Evolutionary conservation across 2,888 invertebrate species (phyloP).

Genomic region (Griposia aprilina): DNA sequence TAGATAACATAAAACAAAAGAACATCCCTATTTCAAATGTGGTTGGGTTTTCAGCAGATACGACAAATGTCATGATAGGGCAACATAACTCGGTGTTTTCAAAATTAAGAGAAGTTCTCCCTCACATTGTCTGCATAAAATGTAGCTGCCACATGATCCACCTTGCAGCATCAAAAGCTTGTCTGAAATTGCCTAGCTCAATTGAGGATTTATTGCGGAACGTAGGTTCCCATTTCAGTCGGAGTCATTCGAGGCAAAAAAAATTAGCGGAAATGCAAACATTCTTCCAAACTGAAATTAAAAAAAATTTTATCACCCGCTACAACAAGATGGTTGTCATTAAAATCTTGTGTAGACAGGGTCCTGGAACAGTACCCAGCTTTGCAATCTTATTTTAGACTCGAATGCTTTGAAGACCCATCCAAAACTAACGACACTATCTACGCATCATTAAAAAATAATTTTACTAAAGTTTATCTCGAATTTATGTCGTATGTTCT

Average conservation of each 20-base stretch:
- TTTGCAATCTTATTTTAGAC: slow-evolving; percentile 14
- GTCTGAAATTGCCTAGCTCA: slow-evolving; percentile 1
- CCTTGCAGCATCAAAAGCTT: slow-evolving; percentile 8
- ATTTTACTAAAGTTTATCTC: slow-evolving; percentile 1
- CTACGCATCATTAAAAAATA: slow-evolving; percentile 15
- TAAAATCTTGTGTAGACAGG: slow-evolving; percentile 14
- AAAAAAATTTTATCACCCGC: slow-evolving; percentile 3
- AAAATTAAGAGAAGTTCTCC: not conserved
- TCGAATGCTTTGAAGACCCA: slow-evolving; percentile 19
- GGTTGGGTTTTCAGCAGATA: slow-evolving; percentile 17
- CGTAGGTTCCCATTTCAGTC: slow-evolving; percentile 7
- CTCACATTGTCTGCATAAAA: slow-evolving; percentile 5
- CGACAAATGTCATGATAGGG: slow-evolving; percentile 2
- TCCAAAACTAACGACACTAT: slow-evolving; percentile 10
- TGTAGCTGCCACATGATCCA: slow-evolving; percentile 16
- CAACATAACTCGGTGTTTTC: slow-evolving; percentile 1
- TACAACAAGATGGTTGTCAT: slow-evolving; percentile 19
- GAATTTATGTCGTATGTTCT: slow-evolving; percentile 10
- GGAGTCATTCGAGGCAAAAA: not conserved
- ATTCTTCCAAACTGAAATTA: slow-evolving; percentile 6
- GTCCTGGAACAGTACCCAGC: slow-evolving; percentile 11
- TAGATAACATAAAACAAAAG: slow-evolving; percentile 16
- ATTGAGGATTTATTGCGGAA: slow-evolving; percentile 7
- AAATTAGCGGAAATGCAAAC: no score
- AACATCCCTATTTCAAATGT: slow-evolving; percentile 19